phyloP scores from a whole-genome alignment of 2,888 invertebrate genomes.

The Parnassius smintheus region DNA sequence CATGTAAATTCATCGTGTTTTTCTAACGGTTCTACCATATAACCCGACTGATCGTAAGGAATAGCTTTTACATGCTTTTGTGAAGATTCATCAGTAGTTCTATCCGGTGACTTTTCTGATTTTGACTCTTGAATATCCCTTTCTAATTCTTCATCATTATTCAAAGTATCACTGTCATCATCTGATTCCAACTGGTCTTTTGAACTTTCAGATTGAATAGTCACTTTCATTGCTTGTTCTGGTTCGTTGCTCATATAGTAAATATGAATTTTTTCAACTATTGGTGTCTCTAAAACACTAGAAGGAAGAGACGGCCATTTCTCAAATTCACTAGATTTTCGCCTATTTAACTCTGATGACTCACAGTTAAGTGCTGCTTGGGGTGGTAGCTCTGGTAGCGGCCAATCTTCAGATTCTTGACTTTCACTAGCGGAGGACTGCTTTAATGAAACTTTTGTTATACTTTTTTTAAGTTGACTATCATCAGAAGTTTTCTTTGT shows the following conservation, averaged over 20 bases:
- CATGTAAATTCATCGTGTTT: constrained; percentile 63
- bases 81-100: constrained; percentile 58
- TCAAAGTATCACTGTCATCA: constrained; percentile 85
- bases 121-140: constrained; percentile 79
- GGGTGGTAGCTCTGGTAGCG: constrained; percentile 86
- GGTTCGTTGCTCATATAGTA: constrained; percentile 89
- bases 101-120: constrained; percentile 57
- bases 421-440: constrained; percentile 82
- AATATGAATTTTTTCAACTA: constrained; percentile 89
- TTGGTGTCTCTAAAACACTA: constrained; percentile 84
- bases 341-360: constrained; percentile 52
- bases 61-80: constrained; percentile 61
- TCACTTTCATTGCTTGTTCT: constrained; percentile 89
- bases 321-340: constrained; percentile 85
- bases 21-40: constrained; percentile 76
- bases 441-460: constrained; percentile 61
- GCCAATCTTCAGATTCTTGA: constrained; percentile 89
- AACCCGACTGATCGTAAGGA: constrained; percentile 74
- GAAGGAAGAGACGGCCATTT: constrained; percentile 92
- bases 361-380: constrained; percentile 60
- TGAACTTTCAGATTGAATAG: constrained; percentile 85
- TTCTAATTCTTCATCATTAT: constrained; percentile 82
- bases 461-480: constrained; percentile 53
- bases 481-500: constrained; percentile 49
- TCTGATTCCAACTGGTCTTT: constrained; percentile 84